phyloP scores from a whole-genome alignment of 1,140 invertebrate species.

The Formica exsecta region DNA sequence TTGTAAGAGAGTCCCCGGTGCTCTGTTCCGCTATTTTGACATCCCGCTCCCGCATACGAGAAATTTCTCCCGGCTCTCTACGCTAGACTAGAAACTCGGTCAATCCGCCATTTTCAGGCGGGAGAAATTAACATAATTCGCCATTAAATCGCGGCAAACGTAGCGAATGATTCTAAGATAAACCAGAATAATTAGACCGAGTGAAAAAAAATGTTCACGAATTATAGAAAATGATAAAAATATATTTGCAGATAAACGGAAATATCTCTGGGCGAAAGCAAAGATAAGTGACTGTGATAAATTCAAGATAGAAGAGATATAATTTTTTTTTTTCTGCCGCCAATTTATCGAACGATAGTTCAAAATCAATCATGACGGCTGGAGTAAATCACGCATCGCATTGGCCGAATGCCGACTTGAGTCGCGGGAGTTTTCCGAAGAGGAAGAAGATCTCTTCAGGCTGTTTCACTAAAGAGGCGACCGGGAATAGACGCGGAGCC shows the following conservation, averaged over 20 bases:
- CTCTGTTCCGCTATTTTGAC: conserved; percentile 2
- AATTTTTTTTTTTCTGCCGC: neutral
- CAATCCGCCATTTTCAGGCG: neutral
- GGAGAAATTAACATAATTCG: conserved; percentile 28
- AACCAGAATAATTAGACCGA: neutral
- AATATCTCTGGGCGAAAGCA: neutral
- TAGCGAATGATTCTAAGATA: neutral
- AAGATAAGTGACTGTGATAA: neutral
- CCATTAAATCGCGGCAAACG: neutral
- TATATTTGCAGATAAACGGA: neutral
- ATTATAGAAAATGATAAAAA: neutral
- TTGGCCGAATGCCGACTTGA: conserved; percentile 13
- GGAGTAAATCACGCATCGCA: conserved; percentile 35
- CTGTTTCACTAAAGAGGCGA: neutral
- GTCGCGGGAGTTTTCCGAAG: neutral
- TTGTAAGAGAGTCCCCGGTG: neutral
- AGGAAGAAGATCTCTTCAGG: neutral
- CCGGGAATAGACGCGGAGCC: conserved; percentile 27
- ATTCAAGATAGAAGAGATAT: neutral
- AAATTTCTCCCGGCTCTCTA: conserved; percentile 12
- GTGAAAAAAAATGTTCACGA: neutral
- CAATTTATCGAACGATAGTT: neutral
- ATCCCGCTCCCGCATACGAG: neutral
- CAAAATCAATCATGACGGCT: neutral
- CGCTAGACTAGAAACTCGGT: neutral